Conservation (phyloP, 2,888 invertebrate genomes). For the Melanostoma scalare region DNA sequence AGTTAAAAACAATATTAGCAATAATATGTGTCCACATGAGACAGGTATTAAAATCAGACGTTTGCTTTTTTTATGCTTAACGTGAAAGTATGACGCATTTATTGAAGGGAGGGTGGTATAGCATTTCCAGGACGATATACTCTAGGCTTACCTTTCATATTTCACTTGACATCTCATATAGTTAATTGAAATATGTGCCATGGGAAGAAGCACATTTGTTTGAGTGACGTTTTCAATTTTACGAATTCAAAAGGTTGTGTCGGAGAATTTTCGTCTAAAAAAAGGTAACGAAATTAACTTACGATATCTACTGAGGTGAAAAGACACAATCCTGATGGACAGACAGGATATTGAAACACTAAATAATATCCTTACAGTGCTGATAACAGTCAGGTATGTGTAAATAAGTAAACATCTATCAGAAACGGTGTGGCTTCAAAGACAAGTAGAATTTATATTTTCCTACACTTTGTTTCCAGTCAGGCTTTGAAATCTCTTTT, state of each 20-base stretch:
- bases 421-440: too few relatives aligned
- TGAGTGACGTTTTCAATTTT: slow-evolving; percentile 27
- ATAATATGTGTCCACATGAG: slow-evolving; percentile 7
- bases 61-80: background rate
- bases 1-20: background rate
- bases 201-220: background rate
- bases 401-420: too few relatives aligned
- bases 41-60: slow-evolving; percentile 34
- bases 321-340: slow-evolving; percentile 11
- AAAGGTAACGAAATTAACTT: background rate
- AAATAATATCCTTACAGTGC: too few relatives aligned
- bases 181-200: slow-evolving; percentile 10
- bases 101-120: slow-evolving; percentile 16
- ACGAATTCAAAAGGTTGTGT: background rate
- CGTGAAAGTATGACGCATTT: slow-evolving; percentile 7
- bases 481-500: too few relatives aligned
- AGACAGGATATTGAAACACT: slow-evolving; percentile 27
- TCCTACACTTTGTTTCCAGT: too few relatives aligned
- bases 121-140: background rate
- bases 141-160: slow-evolving; percentile 4
- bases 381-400: too few relatives aligned
- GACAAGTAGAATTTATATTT: too few relatives aligned
- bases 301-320: background rate
- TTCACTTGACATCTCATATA: slow-evolving; percentile 6
- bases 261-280: background rate